Percentiles rank a stretch among this genome's conserved stretches.
Evolutionary conservation across 2,113 vertebrate genomes (phyloP).

Genomic region (Symphodus melops): DNA sequence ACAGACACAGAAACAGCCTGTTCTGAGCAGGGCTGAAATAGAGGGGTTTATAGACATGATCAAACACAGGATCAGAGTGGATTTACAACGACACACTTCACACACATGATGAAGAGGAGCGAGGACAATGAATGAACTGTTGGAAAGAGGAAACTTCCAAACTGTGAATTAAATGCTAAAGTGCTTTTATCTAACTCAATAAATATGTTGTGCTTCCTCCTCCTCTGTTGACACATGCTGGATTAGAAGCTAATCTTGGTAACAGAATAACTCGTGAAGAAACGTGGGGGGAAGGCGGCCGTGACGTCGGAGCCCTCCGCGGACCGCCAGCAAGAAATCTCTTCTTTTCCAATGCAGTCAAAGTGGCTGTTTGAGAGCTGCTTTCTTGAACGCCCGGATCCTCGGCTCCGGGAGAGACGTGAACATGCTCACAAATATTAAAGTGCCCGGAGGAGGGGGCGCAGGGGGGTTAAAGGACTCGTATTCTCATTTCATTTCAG

Average conservation of each 20-base stretch:
- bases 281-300: slow-evolving; percentile 13
- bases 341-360: slow-evolving; percentile 43
- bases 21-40: too few species aligned
- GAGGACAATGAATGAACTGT: too few species aligned
- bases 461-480: slow-evolving; percentile 50
- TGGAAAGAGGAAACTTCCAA: too few species aligned
- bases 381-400: slow-evolving; percentile 46
- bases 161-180: too few species aligned
- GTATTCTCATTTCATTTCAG: slow-evolving; percentile 70
- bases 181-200: too few species aligned
- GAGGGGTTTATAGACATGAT: too few species aligned
- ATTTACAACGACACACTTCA: too few species aligned
- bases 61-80: too few species aligned
- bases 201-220: not conserved
- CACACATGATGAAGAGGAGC: too few species aligned
- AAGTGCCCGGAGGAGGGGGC: slow-evolving; percentile 34
- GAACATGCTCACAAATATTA: slow-evolving; percentile 66
- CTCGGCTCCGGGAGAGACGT: slow-evolving; percentile 48
- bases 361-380: slow-evolving; percentile 49
- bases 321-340: slow-evolving; percentile 19
- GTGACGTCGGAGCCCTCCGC: not conserved
- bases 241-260: slow-evolving; percentile 10
- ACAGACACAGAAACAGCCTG: too few species aligned
- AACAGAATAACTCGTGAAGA: not conserved
- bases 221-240: slow-evolving; percentile 3